Conservation (phyloP, 92 coral and sea anemone species). For the Muricea muricata region DNA sequence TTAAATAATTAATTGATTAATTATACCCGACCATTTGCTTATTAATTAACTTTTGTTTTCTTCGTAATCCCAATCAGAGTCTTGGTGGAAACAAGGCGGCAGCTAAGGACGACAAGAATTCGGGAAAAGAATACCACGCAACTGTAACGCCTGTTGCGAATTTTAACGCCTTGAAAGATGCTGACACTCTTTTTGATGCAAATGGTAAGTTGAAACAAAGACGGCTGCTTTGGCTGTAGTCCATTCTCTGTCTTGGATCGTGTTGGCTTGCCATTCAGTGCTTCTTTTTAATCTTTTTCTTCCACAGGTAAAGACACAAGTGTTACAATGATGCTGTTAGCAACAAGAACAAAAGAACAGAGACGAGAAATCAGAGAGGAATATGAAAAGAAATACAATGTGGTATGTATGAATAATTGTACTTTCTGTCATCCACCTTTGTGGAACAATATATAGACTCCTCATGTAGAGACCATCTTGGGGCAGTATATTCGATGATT, state of each 20-base stretch:
- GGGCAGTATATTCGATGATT: too few relatives aligned
- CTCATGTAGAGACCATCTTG: too few relatives aligned
- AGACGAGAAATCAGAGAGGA: conserved; percentile 1
- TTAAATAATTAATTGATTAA: too few relatives aligned
- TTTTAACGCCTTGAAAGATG: conserved; percentile 20
- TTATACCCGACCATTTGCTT: too few relatives aligned
- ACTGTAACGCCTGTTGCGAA: conserved; percentile 13
- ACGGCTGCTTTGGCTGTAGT: too few relatives aligned
- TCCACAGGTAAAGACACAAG: conserved; percentile 22
- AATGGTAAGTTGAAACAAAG: background rate
- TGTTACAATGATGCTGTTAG: conserved; percentile 24
- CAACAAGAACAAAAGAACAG: conserved; percentile 25
- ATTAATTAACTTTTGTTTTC: too few relatives aligned
- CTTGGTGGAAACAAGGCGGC: conserved; percentile 4
- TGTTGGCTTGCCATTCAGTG: too few relatives aligned
- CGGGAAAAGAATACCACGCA: conserved; percentile 10
- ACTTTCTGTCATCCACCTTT: too few relatives aligned
- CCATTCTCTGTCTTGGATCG: too few relatives aligned
- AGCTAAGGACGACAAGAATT: conserved; percentile 5
- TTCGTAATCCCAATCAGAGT: too few relatives aligned
- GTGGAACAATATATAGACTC: too few relatives aligned
- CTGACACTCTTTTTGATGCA: conserved; percentile 17
- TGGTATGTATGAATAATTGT: conserved; percentile 1
- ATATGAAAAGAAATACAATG: conserved; percentile 21
- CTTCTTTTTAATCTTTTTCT: background rate